phyloP scores from a whole-genome alignment of 2,888 invertebrate species.

The Erebia aethiops region DNA sequence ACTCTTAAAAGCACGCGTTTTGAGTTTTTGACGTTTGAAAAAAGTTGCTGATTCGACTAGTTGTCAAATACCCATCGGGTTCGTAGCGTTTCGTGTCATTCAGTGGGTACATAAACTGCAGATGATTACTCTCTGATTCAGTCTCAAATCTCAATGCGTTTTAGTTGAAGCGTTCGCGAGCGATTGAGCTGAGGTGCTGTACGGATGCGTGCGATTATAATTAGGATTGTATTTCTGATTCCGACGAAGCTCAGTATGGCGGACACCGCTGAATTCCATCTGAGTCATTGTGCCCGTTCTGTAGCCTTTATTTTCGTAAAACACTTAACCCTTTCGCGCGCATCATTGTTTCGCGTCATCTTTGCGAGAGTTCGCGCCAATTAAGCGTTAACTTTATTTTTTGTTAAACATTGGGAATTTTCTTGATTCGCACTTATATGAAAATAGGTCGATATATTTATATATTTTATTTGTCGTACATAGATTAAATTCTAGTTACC shows the following conservation, averaged over 20 bases:
- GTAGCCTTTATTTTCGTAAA: conserved; percentile 81
- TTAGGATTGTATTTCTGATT: conserved; percentile 84
- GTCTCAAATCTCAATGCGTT: conserved; percentile 47
- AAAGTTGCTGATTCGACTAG: no score
- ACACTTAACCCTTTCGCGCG: conserved; percentile 73
- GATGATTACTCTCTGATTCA: conserved; percentile 43
- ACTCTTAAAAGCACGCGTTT: no score
- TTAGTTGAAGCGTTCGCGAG: conserved; percentile 64
- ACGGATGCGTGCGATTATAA: conserved; percentile 83
- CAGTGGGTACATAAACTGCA: conserved; percentile 42
- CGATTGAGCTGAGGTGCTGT: conserved; percentile 79
- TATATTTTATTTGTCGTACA: not conserved
- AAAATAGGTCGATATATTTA: not conserved
- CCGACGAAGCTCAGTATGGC: conserved; percentile 79
- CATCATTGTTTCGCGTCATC: conserved; percentile 67
- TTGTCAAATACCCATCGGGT: conserved; percentile 12
- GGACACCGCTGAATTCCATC: conserved; percentile 79
- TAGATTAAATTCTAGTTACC: no score
- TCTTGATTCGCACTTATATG: not conserved
- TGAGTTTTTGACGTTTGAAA: no score
- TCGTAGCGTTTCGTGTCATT: conserved; percentile 39
- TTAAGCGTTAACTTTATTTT: conserved; percentile 25
- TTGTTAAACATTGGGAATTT: not conserved
- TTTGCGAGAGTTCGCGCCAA: conserved; percentile 32
- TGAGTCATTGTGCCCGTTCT: conserved; percentile 82